phyloP scores from a whole-genome alignment of 1,140 invertebrate species.

The Drosophila sproati region DNA sequence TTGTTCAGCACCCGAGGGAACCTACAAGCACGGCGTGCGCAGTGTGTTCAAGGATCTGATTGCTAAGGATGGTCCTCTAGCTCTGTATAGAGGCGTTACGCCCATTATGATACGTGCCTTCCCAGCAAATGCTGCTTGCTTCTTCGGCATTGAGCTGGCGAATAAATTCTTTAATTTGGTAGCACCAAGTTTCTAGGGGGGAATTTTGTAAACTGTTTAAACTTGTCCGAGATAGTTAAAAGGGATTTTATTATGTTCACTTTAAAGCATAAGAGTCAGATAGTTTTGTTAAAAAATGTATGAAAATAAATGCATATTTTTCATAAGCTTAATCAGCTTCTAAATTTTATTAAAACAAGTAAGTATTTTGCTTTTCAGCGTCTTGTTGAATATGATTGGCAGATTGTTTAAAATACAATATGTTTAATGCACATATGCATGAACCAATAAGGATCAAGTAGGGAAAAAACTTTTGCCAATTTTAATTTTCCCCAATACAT shows the following conservation, averaged over 20 bases:
- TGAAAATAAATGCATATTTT: conserved; percentile 42
- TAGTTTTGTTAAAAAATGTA: conserved; percentile 20
- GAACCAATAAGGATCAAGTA: too few species aligned
- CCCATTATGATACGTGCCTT: conserved; percentile 96
- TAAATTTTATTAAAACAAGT: neutral
- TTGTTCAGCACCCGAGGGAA: conserved; percentile 91
- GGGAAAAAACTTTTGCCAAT: too few species aligned
- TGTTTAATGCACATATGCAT: too few species aligned
- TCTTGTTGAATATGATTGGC: too few species aligned
- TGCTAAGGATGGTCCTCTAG: conserved; percentile 91
- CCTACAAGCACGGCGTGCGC: conserved; percentile 93
- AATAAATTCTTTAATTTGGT: conserved; percentile 71
- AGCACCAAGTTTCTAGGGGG: conserved; percentile 54
- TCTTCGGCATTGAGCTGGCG: conserved; percentile 87
- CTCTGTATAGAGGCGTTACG: conserved; percentile 93
- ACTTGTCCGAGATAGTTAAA: conserved; percentile 4
- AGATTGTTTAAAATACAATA: neutral
- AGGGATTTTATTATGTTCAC: conserved; percentile 24
- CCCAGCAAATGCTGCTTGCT: conserved; percentile 97
- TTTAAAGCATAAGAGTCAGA: conserved; percentile 23
- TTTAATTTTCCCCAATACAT: too few species aligned
- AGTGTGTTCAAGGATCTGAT: conserved; percentile 93
- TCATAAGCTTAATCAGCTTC: neutral
- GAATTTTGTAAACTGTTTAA: conserved; percentile 5
- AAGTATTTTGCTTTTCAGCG: neutral